phyloP scores from a whole-genome alignment of 1,140 invertebrate genomes.

The Cydia strobilella region DNA sequence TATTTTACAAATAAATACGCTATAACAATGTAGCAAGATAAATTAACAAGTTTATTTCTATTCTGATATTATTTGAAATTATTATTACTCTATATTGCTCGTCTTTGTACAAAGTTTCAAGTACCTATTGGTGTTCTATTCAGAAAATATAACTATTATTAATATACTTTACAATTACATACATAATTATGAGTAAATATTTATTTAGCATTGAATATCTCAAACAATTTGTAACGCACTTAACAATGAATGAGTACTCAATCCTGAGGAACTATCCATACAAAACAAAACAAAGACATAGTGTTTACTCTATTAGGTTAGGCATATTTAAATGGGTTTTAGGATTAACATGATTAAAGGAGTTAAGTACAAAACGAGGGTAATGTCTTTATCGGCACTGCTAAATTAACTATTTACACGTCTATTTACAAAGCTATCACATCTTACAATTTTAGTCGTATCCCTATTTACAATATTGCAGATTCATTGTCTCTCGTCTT shows the following conservation, averaged over 20 bases:
- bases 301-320: slow-evolving; percentile 23
- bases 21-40: slow-evolving; percentile 72
- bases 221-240: slow-evolving; percentile 57
- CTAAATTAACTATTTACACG: slow-evolving; percentile 67
- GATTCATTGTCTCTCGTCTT: slow-evolving; percentile 54
- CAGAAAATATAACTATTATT: slow-evolving; percentile 63
- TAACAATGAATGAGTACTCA: slow-evolving; percentile 58
- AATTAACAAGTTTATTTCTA: slow-evolving; percentile 56
- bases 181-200: slow-evolving; percentile 55
- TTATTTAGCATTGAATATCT: slow-evolving; percentile 51
- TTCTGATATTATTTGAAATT: slow-evolving; percentile 65
- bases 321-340: slow-evolving; percentile 27
- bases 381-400: slow-evolving; percentile 60
- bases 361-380: slow-evolving; percentile 73
- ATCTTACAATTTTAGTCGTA: slow-evolving; percentile 74
- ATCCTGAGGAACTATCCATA: slow-evolving; percentile 65
- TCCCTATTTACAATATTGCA: slow-evolving; percentile 79
- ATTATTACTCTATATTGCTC: slow-evolving; percentile 76
- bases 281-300: slow-evolving; percentile 48
- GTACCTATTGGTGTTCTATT: slow-evolving; percentile 77
- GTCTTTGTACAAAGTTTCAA: slow-evolving; percentile 78
- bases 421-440: slow-evolving; percentile 79
- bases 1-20: slow-evolving; percentile 66
- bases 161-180: slow-evolving; percentile 63
- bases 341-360: slow-evolving; percentile 57